phyloP scores from a whole-genome alignment of 2,797 vertebrate species.

The Valencia hispanica region DNA sequence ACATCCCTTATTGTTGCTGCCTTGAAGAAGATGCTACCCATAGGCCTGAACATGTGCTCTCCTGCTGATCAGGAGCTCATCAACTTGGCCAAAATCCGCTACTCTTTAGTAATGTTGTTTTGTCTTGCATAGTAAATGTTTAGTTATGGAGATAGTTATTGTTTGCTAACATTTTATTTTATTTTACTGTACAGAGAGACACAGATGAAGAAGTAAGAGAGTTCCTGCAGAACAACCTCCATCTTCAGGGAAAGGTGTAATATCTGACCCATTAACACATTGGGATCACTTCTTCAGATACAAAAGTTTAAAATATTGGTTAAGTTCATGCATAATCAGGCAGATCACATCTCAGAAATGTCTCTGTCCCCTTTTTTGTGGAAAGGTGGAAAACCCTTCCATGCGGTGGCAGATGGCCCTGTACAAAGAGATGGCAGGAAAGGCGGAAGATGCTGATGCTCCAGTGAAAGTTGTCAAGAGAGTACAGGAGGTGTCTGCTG shows the following conservation, averaged over 20 bases:
- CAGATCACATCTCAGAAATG: slow-evolving; percentile 10
- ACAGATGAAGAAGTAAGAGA: slow-evolving; percentile 95
- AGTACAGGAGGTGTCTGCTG: slow-evolving; percentile 94
- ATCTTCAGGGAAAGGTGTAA: slow-evolving; percentile 92
- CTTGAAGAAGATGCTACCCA: slow-evolving; percentile 96
- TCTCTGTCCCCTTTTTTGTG: slow-evolving; percentile 38
- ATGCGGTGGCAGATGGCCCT: slow-evolving; percentile 96
- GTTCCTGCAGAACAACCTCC: slow-evolving; percentile 91
- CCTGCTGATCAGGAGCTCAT: slow-evolving; percentile 96
- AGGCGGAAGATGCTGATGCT: slow-evolving; percentile 89
- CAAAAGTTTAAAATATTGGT: not conserved
- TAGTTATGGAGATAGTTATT: not conserved
- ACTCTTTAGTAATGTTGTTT: slow-evolving; percentile 86
- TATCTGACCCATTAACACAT: not conserved
- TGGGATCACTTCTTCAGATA: not conserved
- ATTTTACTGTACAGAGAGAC: slow-evolving; percentile 85
- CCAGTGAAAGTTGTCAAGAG: slow-evolving; percentile 91
- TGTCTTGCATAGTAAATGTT: slow-evolving; percentile 9
- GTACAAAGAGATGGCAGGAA: slow-evolving; percentile 90
- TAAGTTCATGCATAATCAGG: not conserved
- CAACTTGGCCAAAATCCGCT: slow-evolving; percentile 89
- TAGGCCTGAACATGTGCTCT: slow-evolving; percentile 97
- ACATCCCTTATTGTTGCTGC: slow-evolving; percentile 95
- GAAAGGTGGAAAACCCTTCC: slow-evolving; percentile 89
- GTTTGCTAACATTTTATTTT: slow-evolving; percentile 25